Percentiles rank a stretch among this genome's conserved stretches.
Evolutionary conservation across 2,113 vertebrate species (phyloP).

Genomic region (Erythrolamprus reginae): DNA sequence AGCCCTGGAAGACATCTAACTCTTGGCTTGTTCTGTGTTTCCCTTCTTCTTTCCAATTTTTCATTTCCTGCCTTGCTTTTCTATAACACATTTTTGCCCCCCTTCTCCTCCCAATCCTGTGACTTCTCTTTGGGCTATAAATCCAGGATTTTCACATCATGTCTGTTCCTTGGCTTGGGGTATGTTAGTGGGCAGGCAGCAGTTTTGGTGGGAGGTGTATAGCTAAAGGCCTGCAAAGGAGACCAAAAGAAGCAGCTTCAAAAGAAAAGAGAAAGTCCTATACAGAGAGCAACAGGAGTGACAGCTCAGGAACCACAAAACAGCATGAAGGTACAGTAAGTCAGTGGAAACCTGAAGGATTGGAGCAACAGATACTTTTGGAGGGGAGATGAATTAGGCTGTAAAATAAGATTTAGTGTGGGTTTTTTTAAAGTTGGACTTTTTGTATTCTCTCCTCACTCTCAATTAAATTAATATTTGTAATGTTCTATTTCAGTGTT

Average conservation of each 20-base stretch:
- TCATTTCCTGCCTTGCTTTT: constrained; percentile 17
- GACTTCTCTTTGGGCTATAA: background rate
- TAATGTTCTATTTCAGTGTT: background rate
- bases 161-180: constrained; percentile 1
- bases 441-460: background rate
- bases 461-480: background rate
- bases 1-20: constrained; percentile 6
- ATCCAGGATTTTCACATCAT: background rate
- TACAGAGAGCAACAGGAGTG: background rate
- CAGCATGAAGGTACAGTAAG: constrained; percentile 20
- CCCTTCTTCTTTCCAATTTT: background rate
- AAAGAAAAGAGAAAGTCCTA: background rate
- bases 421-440: background rate
- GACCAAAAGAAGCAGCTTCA: background rate
- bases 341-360: background rate
- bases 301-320: background rate
- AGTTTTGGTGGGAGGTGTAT: background rate
- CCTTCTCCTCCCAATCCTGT: background rate
- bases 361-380: background rate
- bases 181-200: background rate
- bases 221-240: background rate
- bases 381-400: background rate
- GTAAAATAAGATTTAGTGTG: background rate
- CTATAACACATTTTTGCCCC: background rate
- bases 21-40: background rate